A percentile compares a stretch with the other conserved stretches of the same genome.
Evolutionary conservation across 2,888 invertebrate genomes (phyloP).

Genomic region (Phymatocera aterrima): DNA sequence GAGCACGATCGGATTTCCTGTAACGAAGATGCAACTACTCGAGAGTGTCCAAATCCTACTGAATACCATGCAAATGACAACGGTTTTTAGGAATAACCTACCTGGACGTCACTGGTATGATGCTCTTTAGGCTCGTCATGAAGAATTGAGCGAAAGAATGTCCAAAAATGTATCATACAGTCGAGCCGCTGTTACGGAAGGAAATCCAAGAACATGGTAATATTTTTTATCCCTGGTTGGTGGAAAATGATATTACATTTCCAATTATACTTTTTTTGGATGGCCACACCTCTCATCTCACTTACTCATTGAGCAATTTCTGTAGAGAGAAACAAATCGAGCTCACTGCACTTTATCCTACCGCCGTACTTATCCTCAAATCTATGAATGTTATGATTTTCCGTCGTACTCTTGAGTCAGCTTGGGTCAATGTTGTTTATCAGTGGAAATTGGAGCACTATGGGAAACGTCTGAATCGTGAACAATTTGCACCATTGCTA

Average conservation of each 20-base stretch:
- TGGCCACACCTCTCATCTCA: conserved; percentile 51
- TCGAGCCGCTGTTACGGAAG: conserved; percentile 58
- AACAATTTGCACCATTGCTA: conserved; percentile 3
- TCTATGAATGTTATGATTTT: conserved; percentile 51
- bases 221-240: conserved; percentile 54
- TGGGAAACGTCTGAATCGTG: not conserved
- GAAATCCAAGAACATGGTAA: conserved; percentile 59
- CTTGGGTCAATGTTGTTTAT: conserved; percentile 46
- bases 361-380: conserved; percentile 52
- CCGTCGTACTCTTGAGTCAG: conserved; percentile 47
- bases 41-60: conserved; percentile 53
- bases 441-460: not conserved
- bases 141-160: conserved; percentile 51
- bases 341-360: conserved; percentile 47
- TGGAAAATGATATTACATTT: conserved; percentile 47
- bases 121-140: conserved; percentile 57
- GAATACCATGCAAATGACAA: conserved; percentile 47
- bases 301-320: conserved; percentile 41
- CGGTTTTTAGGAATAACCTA: conserved; percentile 56
- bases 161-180: conserved; percentile 57
- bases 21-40: conserved; percentile 56
- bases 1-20: conserved; percentile 56
- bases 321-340: conserved; percentile 49
- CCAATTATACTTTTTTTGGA: conserved; percentile 47
- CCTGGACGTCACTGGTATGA: conserved; percentile 62